phyloP scores from a whole-genome alignment of 2,113 vertebrate genomes.

The Microtus ochrogaster region DNA sequence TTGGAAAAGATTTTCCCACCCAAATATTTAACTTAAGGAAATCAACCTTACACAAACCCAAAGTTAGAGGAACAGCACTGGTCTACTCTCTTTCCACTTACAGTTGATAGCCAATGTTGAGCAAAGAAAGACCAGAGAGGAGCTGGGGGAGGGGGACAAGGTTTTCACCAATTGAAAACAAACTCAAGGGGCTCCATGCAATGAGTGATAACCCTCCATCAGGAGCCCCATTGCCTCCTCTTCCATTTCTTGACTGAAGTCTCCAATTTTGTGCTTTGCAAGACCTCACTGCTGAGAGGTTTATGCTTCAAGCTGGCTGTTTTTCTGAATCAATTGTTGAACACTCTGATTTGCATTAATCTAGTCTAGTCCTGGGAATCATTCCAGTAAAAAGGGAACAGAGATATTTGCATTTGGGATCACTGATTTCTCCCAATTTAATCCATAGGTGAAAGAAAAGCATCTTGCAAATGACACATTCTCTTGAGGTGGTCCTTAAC shows the following conservation, averaged over 20 bases:
- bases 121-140: conserved; percentile 3
- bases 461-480: not conserved
- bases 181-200: not conserved
- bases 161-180: conserved; percentile 51
- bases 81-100: not conserved
- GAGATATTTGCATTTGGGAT: conserved; percentile 49
- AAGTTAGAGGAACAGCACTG: not conserved
- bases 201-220: conserved; percentile 21
- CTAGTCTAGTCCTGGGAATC: conserved; percentile 50
- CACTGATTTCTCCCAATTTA: conserved; percentile 53
- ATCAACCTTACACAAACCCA: not conserved
- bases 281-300: conserved; percentile 22
- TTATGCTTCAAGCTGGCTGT: conserved; percentile 68
- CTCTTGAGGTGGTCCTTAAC: not conserved
- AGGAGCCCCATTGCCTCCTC: not conserved
- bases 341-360: conserved; percentile 65
- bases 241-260: conserved; percentile 47
- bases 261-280: conserved; percentile 66
- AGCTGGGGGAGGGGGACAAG: not conserved
- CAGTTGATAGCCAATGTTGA: not conserved
- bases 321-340: conserved; percentile 68
- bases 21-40: not conserved
- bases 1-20: conserved; percentile 14
- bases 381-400: conserved; percentile 40
- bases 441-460: conserved; percentile 60